Evolutionary conservation across 2,797 vertebrate genomes (phyloP).

Genomic region (Acestrorhynchus altus): DNA sequence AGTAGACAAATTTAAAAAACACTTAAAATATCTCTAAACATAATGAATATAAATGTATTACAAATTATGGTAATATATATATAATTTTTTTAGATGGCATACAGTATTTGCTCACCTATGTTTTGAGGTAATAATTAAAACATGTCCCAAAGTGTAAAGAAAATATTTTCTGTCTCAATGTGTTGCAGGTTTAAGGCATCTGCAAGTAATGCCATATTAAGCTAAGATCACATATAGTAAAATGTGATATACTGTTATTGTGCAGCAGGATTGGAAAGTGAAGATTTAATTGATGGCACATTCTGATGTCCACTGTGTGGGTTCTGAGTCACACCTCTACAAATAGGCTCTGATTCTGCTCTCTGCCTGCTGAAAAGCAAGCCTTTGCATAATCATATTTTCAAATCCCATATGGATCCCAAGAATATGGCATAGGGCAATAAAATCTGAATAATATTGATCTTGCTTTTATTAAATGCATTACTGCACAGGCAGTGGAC

Average conservation of each 20-base stretch:
- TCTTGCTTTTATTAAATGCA: slow-evolving; percentile 6
- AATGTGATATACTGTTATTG: not conserved
- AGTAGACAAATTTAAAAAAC: no score
- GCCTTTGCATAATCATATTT: slow-evolving; percentile 12
- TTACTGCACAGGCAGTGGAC: not conserved
- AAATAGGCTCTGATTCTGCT: not conserved
- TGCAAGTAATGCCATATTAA: not conserved
- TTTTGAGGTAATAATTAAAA: not conserved
- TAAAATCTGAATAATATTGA: slow-evolving; percentile 14
- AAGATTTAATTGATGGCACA: slow-evolving; percentile 2
- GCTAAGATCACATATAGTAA: not conserved
- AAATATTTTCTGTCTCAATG: slow-evolving; percentile 8
- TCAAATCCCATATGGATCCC: not conserved
- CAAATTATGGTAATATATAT: no score
- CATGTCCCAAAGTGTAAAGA: not conserved
- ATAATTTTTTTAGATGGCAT: no score
- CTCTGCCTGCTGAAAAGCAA: not conserved
- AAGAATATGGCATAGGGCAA: slow-evolving; percentile 6
- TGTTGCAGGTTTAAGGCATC: not conserved
- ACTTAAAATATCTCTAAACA: no score
- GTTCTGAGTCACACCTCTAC: slow-evolving; percentile 7
- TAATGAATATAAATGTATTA: no score
- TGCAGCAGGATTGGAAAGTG: not conserved
- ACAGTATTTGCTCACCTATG: not conserved
- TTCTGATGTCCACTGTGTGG: not conserved